A percentile compares a stretch with the other conserved stretches of the same genome.
These are phyloP conservation scores for Buathra laborator DNA, from an alignment of 2,888 invertebrate species.

Conservation along the genomic window DNA sequence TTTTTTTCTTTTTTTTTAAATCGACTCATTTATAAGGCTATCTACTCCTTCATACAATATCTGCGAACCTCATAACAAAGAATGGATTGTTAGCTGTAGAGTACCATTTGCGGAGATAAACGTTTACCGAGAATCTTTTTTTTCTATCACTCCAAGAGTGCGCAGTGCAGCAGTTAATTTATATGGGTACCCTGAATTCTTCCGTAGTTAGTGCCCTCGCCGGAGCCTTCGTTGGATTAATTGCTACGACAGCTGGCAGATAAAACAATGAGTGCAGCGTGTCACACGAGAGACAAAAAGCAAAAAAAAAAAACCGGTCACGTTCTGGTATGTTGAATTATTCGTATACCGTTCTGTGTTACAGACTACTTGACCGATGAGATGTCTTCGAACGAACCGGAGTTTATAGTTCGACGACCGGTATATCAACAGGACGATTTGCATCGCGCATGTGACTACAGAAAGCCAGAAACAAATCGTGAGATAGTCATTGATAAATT, in stretches of 20 bases:
- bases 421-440: constrained; percentile 90
- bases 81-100: not conserved
- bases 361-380: constrained; percentile 74
- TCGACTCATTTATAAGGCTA: not conserved
- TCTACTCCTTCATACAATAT: not conserved
- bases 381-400: constrained; percentile 80
- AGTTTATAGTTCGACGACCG: constrained; percentile 87
- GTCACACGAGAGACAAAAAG: not conserved
- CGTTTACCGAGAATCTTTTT: not conserved
- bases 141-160: not conserved
- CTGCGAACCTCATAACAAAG: not conserved
- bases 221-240: constrained; percentile 7
- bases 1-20: too few species aligned
- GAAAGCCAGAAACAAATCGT: constrained; percentile 86
- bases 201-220: constrained; percentile 17
- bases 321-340: constrained; percentile 9
- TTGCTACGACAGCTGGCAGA: constrained; percentile 62
- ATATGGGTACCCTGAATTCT: constrained; percentile 13
- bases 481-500: constrained; percentile 74
- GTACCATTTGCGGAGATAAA: constrained; percentile 5
- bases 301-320: not conserved
- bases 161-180: not conserved
- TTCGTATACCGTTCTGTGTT: constrained; percentile 56
- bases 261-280: constrained; percentile 40
- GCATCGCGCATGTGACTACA: constrained; percentile 88